phyloP scores from a whole-genome alignment of 2,113 vertebrate species.

The Boulengeromyrus knoepffleri region DNA sequence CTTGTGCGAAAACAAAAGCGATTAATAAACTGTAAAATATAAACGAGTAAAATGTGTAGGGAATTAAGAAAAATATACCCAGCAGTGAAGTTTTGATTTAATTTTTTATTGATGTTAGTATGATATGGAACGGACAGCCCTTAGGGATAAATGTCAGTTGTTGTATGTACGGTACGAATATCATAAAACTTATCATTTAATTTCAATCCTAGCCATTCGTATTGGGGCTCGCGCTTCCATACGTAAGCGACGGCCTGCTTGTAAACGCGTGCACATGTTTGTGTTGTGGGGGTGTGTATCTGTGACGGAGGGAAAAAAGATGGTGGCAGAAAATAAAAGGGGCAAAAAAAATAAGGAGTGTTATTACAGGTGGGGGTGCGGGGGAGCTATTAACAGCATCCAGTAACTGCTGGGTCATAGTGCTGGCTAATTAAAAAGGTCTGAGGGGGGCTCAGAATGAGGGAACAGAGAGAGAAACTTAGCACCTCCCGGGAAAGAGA shows the following conservation, averaged over 20 bases:
- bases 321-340: neutral
- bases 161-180: neutral
- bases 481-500: neutral
- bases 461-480: neutral
- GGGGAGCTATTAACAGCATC: neutral
- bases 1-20: neutral
- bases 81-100: neutral
- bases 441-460: neutral
- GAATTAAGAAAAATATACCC: neutral
- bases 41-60: neutral
- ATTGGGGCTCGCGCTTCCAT: neutral
- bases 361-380: neutral
- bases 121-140: neutral
- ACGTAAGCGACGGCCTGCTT: neutral
- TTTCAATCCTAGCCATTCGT: neutral
- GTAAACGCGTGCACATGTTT: neutral
- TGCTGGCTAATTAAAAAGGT: slow-evolving; percentile 4
- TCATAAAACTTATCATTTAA: neutral
- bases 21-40: neutral
- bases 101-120: neutral
- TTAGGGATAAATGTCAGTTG: neutral
- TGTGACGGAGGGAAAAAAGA: neutral
- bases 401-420: neutral
- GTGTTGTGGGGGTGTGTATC: neutral
- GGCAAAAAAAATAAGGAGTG: neutral